A percentile compares a stretch with the other conserved stretches of the same genome.
phyloP scores from a whole-genome alignment of 2,888 invertebrate genomes.

The Ophonus ardosiacus region DNA sequence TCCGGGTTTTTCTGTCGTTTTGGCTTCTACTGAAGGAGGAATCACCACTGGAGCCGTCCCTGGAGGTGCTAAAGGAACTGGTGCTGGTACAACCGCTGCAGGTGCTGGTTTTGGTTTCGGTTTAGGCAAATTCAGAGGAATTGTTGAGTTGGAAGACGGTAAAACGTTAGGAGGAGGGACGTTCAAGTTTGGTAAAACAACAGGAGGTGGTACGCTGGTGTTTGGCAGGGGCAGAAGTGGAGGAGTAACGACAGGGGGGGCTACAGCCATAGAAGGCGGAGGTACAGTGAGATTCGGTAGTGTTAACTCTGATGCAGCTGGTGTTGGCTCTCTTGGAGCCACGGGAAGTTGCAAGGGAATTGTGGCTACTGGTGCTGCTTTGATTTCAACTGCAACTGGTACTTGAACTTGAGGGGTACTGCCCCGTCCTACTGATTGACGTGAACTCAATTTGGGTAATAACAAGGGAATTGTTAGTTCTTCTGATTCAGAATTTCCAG shows the following conservation, averaged over 20 bases:
- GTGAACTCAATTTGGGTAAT: conserved; percentile 72
- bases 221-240: conserved; percentile 4
- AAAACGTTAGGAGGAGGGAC: conserved; percentile 41
- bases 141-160: conserved; percentile 68
- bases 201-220: conserved; percentile 26
- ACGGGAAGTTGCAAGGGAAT: conserved; percentile 60
- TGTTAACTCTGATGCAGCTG: conserved; percentile 52
- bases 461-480: conserved; percentile 75
- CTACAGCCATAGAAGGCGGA: conserved; percentile 60
- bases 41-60: conserved; percentile 53
- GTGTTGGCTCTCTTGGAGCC: conserved; percentile 51
- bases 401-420: not conserved
- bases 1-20: conserved; percentile 68
- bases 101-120: conserved; percentile 67
- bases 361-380: conserved; percentile 7
- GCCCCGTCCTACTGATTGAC: conserved; percentile 65
- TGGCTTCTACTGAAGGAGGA: conserved; percentile 47
- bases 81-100: conserved; percentile 62
- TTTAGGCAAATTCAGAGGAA: conserved; percentile 73
- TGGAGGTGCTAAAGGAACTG: conserved; percentile 60
- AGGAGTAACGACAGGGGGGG: conserved; percentile 62
- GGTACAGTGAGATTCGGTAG: conserved; percentile 47
- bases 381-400: conserved; percentile 5
- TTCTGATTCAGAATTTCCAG: conserved; percentile 52
- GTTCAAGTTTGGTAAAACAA: conserved; percentile 2